phyloP scores from a whole-genome alignment of 2,888 invertebrate species.

The Raillietiella orientalis region DNA sequence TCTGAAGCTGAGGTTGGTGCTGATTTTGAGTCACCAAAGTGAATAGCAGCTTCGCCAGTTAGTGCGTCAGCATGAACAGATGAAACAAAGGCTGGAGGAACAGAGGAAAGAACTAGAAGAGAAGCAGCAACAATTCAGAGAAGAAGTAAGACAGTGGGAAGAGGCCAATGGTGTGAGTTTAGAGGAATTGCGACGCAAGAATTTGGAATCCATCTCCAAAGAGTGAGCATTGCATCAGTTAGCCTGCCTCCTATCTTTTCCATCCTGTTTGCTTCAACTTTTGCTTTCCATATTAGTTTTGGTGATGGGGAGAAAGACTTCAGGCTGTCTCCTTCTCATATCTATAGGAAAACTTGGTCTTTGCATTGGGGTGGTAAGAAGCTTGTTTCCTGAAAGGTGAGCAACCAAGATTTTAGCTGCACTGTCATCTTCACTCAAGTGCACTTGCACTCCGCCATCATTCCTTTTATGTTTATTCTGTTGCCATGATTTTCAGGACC shows the following conservation, averaged over 20 bases:
- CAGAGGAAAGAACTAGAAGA: slow-evolving; percentile 77
- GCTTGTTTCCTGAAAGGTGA: no score
- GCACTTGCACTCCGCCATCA: no score
- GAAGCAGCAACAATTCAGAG: slow-evolving; percentile 44
- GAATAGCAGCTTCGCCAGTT: slow-evolving; percentile 16
- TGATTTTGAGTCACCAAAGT: slow-evolving; percentile 3
- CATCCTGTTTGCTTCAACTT: not conserved
- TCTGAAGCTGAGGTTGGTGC: slow-evolving; percentile 48
- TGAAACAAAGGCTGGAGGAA: slow-evolving; percentile 40
- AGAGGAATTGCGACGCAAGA: slow-evolving; percentile 55
- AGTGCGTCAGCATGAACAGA: slow-evolving; percentile 60
- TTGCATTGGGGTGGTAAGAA: no score
- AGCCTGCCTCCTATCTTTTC: not conserved
- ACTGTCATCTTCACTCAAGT: no score
- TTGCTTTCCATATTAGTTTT: slow-evolving; percentile 1
- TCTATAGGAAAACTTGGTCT: no score
- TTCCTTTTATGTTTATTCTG: no score
- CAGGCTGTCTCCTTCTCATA: no score
- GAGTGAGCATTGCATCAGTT: slow-evolving; percentile 27
- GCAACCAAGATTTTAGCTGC: no score
- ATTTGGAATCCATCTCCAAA: slow-evolving; percentile 61
- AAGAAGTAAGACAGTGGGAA: slow-evolving; percentile 66
- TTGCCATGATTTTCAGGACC: no score
- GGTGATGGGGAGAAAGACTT: slow-evolving; percentile 1
- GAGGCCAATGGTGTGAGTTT: slow-evolving; percentile 56